Conservation (phyloP, 2,888 invertebrate species). For the Nephrocerus scutellatus region DNA sequence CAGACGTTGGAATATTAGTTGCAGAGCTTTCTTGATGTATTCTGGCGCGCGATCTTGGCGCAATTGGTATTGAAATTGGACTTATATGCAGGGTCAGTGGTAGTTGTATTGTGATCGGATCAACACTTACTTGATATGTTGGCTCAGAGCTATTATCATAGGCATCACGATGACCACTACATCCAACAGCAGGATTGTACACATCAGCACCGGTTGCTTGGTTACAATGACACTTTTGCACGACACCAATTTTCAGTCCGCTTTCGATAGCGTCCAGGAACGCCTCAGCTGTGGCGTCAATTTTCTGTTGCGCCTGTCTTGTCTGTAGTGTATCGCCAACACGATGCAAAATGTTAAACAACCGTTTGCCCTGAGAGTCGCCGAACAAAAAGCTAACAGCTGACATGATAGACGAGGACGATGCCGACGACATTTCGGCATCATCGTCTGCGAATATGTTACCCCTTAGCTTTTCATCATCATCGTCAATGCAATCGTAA, state of each 20-base stretch:
- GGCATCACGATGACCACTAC: neutral
- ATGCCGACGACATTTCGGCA: no score
- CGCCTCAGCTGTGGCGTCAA: conserved; percentile 7
- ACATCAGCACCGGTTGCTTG: no score
- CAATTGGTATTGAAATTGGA: conserved; percentile 9
- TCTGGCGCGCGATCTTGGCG: neutral
- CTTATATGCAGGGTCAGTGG: conserved; percentile 18
- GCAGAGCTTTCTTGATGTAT: neutral
- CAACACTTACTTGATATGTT: conserved; percentile 7
- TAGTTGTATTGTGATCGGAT: conserved; percentile 21
- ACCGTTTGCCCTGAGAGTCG: no score
- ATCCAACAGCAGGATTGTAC: no score
- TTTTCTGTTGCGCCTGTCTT: conserved; percentile 3
- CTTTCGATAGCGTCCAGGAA: conserved; percentile 1
- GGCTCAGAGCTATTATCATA: neutral
- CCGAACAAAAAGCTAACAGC: no score
- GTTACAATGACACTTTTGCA: neutral
- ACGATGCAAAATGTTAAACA: conserved; percentile 3
- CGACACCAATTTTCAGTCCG: no score
- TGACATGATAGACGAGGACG: no score
- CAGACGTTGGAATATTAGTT: no score
- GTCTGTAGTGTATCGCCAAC: conserved; percentile 7
- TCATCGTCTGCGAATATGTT: no score
- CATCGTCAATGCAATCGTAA: no score
- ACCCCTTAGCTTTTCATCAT: no score